Conservation (phyloP, 1,140 invertebrate species). For the Zophobas morio region DNA sequence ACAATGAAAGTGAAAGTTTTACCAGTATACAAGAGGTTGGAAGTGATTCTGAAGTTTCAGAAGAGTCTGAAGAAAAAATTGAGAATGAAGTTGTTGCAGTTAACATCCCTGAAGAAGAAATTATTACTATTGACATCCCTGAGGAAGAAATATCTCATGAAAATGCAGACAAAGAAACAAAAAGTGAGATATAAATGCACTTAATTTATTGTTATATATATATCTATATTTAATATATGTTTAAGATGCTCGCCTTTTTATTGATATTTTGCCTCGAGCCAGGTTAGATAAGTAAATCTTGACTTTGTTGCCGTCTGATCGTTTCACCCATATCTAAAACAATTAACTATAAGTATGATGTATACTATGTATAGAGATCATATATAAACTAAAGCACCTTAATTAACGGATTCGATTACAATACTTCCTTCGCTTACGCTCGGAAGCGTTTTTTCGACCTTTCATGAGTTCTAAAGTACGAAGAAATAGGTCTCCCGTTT, state of each 20-base stretch:
- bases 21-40: not conserved
- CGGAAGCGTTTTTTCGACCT: not conserved
- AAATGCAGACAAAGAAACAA: conserved; percentile 14
- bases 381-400: not conserved
- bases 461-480: too few species aligned
- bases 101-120: too few species aligned
- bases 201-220: conserved; percentile 1
- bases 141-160: not conserved
- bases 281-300: conserved; percentile 88
- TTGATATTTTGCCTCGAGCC: conserved; percentile 88
- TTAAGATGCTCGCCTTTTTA: conserved; percentile 86
- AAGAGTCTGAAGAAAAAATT: too few species aligned
- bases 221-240: conserved; percentile 15
- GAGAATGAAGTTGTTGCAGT: too few species aligned
- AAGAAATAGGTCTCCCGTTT: too few species aligned
- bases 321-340: conserved; percentile 92
- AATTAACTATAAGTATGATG: conserved; percentile 49
- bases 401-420: not conserved
- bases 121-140: too few species aligned
- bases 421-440: too few species aligned
- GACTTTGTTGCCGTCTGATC: conserved; percentile 85
- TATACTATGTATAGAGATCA: conserved; percentile 42
- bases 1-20: not conserved
- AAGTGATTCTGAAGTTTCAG: too few species aligned
- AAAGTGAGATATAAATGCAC: not conserved